Evolutionary conservation across 2,113 vertebrate genomes (phyloP), one percentile per base, ranked within the genome.

Genomic region (Chaetodon auriga): DNA sequence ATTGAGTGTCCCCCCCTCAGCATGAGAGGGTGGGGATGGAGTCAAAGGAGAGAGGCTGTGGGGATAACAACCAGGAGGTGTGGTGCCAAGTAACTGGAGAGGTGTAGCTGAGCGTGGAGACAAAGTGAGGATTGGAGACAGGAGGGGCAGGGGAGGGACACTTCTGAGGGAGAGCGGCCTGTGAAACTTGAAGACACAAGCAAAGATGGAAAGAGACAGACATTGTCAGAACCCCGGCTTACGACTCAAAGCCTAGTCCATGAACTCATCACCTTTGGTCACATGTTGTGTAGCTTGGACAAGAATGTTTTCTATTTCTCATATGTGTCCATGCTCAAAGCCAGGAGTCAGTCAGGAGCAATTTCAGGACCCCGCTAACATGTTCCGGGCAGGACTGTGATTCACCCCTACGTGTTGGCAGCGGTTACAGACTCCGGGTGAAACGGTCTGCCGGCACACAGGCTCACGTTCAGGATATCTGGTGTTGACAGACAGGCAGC

Each of bases 21-120:
- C 82, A 79, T 84, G 87, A 75, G 54, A 74, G 72, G 87, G 80
- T 49, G 86, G 80, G 64, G 83, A 81, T 81, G 84, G 68, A 89
- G 87, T 78, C 73, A 88, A 69, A 90, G 89, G 90, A 92, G 78
- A 84, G 78, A 86, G 62, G 68, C 92, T 89, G 91, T 96, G 96
- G 95, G 95, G 96, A 97, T 96, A 96, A 96, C 96, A 96, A 96
- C 96, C 95, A 93, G 85, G 92, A 96, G 94, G 96, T 96, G 96
- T 95, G 94, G 94, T 95, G 95, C 90, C 91, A 94, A 95, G 97
- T 96, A 97, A 97, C 96, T 94, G 93, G 96, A 97, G 96, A 94
- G 86, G 93, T 93, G 86, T 87, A 80, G 87, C 92, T 94, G 92
- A 93, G 81, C 72, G 68, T 71, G 90, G 81, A 94, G 75, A 81